phyloP scores from a whole-genome alignment of 1,140 invertebrate genomes.

The Apocrypta bakeri region DNA sequence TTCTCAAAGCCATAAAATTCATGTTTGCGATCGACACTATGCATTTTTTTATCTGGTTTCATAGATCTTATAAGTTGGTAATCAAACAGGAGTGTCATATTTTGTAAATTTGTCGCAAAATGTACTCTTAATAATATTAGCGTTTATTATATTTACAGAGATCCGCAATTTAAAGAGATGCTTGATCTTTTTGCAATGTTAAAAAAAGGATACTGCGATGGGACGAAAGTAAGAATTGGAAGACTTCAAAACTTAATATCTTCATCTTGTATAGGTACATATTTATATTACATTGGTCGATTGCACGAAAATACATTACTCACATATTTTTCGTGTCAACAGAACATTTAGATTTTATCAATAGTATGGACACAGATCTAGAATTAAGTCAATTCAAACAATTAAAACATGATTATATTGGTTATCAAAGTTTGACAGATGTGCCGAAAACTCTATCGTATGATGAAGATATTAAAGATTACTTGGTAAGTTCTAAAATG shows the following conservation, averaged over 20 bases:
- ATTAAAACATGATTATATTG: conserved; percentile 93
- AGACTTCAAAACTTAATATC: conserved; percentile 96
- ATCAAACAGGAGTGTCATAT: background rate
- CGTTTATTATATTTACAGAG: conserved; percentile 77
- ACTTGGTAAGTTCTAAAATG: conserved; percentile 73
- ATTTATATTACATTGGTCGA: background rate
- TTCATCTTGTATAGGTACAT: conserved; percentile 90
- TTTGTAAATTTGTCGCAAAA: conserved; percentile 21
- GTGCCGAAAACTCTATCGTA: conserved; percentile 89
- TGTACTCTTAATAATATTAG: conserved; percentile 1
- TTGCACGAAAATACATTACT: background rate
- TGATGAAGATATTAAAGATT: conserved; percentile 78
- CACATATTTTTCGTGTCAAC: conserved; percentile 60
- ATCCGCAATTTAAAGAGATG: conserved; percentile 98
- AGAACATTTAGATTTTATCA: conserved; percentile 98
- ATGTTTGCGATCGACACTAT: no score
- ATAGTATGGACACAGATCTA: conserved; percentile 82
- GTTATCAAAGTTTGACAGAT: conserved; percentile 97
- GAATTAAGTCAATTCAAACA: conserved; percentile 89
- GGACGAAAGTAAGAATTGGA: conserved; percentile 95
- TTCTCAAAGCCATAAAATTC: no score
- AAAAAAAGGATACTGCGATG: conserved; percentile 97
- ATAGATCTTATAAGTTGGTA: no score
- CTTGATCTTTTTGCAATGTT: conserved; percentile 96
- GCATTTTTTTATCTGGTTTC: no score